Base-by-base conservation (phyloP, 2,113 vertebrate genomes). In the Hiodon alosoides region DNA sequence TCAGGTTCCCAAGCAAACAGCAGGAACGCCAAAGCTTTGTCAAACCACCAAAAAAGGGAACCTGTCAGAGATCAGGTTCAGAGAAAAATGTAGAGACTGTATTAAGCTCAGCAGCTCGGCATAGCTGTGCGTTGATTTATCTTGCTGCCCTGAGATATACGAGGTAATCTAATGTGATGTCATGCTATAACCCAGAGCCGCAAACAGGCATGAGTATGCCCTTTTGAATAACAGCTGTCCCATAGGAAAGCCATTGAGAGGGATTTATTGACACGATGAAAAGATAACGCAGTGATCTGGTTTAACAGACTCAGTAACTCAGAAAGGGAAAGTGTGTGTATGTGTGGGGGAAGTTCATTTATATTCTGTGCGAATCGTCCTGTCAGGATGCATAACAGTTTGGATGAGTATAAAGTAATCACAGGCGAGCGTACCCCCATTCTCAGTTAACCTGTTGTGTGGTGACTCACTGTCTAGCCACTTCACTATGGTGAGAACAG, bases 361-460 rank as follows among this genome's bases (percentile, higher is more conserved):
- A 57, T 10, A 70, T 64, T 64, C 61, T 64, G 58, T 53, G 69
- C 54, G 57, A 70, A 70, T 70, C 31, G 52, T 54, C 31, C 53
- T 70, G 51, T 57, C 69, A 70, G 69, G 69, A 57, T 70, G 57
- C 54, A 70, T 57, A 70, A 70, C 69, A 70, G 69, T 53, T 70
- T 70, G 54, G 69, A 70, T 70, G 69, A 55, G 16, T 46, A 3
- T 50, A 16, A 55, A 53, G 54, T 55, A 55, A 70, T 70, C 69
- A 70, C 69, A 57, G 69, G 31, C 31, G 31, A 31, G 31, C 6
- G 52, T 57, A 11, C 53, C 69, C 53, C 53, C 69, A 31, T 31
- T 51, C 68, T 16, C 17, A 46, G 69, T 70, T 70, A 51, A 70
- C 69, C 69, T 70, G 69, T 16, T 57, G 69, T 57, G 69, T 53